Base-by-base conservation (phyloP, 2,888 invertebrate species). In the Chromoteleia sp. region DNA sequence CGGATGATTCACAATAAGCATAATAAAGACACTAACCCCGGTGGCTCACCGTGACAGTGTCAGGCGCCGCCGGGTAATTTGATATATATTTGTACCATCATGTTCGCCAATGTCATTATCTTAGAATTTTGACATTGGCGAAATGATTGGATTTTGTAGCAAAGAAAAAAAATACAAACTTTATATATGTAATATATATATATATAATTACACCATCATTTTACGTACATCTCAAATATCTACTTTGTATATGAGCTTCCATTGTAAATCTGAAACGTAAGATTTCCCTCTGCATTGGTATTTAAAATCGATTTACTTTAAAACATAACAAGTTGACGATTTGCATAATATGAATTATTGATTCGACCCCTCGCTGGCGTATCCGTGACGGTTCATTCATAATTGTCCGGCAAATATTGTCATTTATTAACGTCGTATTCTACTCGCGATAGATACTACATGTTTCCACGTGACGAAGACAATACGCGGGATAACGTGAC, bases 401-500 rank as follows among this genome's bases (percentile, higher is more conserved):
- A 67, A 78, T 78, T 59, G 71, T 73, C 68, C 77, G 45, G 54
- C 56, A 77, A 68, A 77, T 70, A 63, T 70, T 59, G 71, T 50
- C 59, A 65, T 67, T 73, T 73, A 67, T 73, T 67, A 71, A 17
- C 43, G 30, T 50, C 65, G 70, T 61, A 52, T 45, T 33, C n/a
- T 10, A 67, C 19, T 21, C 58, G 74, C 8, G 54, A 74, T 43
- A 56, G 56, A 45, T 63, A 54, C 43, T 45, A 29, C 63, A 3
- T 39, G 43, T 54, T 61, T 54, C 61, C 54, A 52, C 25, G 41
- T n/a, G 21, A 36, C 12, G 10, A 36, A 15, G 19, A 74, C 61
- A 65, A 61, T 58, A 36, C 56, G 25, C 5, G 30, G 30, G 8
- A 52, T 12, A 68, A 54, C 36, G 59, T 29, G 29, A 48, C 17